These are phyloP conservation scores for Cotesia congregata DNA, from an alignment of 2,888 invertebrate genomes.

Conservation along the genomic window DNA sequence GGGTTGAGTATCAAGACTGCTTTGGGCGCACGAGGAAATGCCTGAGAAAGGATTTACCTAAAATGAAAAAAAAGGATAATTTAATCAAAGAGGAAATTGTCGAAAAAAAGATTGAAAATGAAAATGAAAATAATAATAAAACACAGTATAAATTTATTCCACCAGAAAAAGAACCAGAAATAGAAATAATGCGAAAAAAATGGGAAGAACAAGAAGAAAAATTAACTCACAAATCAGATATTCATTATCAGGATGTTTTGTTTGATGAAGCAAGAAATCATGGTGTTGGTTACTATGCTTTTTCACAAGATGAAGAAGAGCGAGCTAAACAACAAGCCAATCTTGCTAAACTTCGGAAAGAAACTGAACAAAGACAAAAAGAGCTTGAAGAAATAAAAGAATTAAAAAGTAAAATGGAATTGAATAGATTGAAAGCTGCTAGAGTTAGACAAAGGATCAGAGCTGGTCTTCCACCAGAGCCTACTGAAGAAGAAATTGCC, in stretches of 20 bases:
- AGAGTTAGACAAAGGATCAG: conserved; percentile 80
- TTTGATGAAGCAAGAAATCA: conserved; percentile 94
- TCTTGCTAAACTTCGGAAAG: conserved; percentile 78
- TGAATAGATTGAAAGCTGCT: conserved; percentile 81
- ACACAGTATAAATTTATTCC: conserved; percentile 30
- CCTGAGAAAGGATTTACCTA: conserved; percentile 81
- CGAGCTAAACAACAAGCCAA: conserved; percentile 86
- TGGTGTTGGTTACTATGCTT: conserved; percentile 92
- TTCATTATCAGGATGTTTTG: conserved; percentile 93
- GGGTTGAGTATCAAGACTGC: conserved; percentile 91
- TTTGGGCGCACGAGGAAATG: conserved; percentile 90
- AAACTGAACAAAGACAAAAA: conserved; percentile 79
- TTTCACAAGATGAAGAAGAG: conserved; percentile 87
- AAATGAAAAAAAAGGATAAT: conserved; percentile 78
- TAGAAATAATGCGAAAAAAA: conserved; percentile 81
- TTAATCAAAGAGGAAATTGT: conserved; percentile 57
- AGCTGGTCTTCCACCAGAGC: conserved; percentile 78
- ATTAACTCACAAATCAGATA: conserved; percentile 79
- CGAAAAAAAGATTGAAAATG: conserved; percentile 47
- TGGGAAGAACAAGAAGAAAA: conserved; percentile 90
- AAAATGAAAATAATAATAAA: conserved; percentile 49
- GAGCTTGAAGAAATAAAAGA: conserved; percentile 75
- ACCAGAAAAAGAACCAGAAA: conserved; percentile 61
- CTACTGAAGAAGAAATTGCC: conserved; percentile 59
- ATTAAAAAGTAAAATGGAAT: conserved; percentile 78